Base-by-base conservation (phyloP, 2,113 vertebrate species). In the Tragulus kanchil region DNA sequence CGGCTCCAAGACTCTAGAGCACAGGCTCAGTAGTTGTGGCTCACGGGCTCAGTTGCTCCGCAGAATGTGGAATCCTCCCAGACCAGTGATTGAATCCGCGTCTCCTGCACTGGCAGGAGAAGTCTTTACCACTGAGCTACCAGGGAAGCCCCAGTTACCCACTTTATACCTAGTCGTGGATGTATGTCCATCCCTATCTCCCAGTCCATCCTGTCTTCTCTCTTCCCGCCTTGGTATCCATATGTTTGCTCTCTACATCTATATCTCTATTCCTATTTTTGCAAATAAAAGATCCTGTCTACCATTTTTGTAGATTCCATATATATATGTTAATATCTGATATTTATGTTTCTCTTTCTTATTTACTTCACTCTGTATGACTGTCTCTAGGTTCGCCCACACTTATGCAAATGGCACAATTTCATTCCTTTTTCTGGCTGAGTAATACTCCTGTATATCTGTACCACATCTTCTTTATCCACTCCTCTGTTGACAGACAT, bases 141-240 rank as follows among this genome's bases (percentile, higher is more conserved):
- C 36, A 36, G 36, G 36, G 2, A 36, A 36, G 36, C 36, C 36
- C 36, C 36, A 36, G 36, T 36, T 36, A 36, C 36, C 36, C 36
- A 36, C 36, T 21, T 3, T 25, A 13, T 3, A 25, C 36, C 1
- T 10, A 13, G 5, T 6, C 3, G 19, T 6, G 36, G 42, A 42
- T 16, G 28, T 71, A 17, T 23, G 67, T 71, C 17, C 21, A 36
- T 36, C n/a, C 31, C 36, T 11, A 10, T 54, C 54, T 54, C 11
- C 12, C 2, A 21, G 16, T 73, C 36, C 36, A 45, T 42, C 36
- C 10, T 3, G 23, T 21, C 15, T 36, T 21, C 69, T 73, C 69
- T 45, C 69, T 45, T 25, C 36, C 19, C 12, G 45, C 69, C 36
- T 73, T 25, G 69, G 36, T 12, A 45, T 42, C 21, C 11, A 23